Evolutionary conservation across 2,888 invertebrate genomes (phyloP).

Genomic region (Drosophila pseudotalamancana): DNA sequence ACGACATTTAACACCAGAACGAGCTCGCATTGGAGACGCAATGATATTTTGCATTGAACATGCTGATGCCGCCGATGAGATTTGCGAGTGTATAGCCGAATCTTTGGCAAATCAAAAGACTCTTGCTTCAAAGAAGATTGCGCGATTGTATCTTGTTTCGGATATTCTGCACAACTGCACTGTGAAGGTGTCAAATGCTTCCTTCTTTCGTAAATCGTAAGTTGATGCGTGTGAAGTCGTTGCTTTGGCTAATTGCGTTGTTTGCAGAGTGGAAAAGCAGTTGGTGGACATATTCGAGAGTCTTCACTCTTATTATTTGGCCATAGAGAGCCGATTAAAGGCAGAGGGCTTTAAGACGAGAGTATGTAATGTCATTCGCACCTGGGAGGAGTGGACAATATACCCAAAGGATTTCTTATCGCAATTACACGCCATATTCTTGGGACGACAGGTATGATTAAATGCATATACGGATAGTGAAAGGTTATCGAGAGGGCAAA

Average conservation of each 20-base stretch:
- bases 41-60: slow-evolving; percentile 99
- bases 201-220: slow-evolving; percentile 94
- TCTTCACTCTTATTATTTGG: slow-evolving; percentile 89
- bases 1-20: slow-evolving; percentile 92
- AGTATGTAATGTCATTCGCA: slow-evolving; percentile 94
- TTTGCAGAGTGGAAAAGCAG: slow-evolving; percentile 91
- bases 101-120: slow-evolving; percentile 92
- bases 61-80: slow-evolving; percentile 98
- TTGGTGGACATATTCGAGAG: slow-evolving; percentile 91
- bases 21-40: slow-evolving; percentile 93
- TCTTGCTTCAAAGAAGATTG: slow-evolving; percentile 93
- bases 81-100: slow-evolving; percentile 95
- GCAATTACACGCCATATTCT: slow-evolving; percentile 94
- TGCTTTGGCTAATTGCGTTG: background rate
- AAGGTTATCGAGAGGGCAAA: background rate
- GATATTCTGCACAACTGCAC: slow-evolving; percentile 99
- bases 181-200: slow-evolving; percentile 97
- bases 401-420: slow-evolving; percentile 97
- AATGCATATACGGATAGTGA: no score
- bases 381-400: slow-evolving; percentile 99
- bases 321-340: slow-evolving; percentile 92
- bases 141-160: slow-evolving; percentile 96
- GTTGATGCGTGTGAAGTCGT: slow-evolving; percentile 58
- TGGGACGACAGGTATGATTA: slow-evolving; percentile 87
- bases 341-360: slow-evolving; percentile 98